Conservation (phyloP, 2,113 vertebrate genomes). For the Poecilia latipinna region DNA sequence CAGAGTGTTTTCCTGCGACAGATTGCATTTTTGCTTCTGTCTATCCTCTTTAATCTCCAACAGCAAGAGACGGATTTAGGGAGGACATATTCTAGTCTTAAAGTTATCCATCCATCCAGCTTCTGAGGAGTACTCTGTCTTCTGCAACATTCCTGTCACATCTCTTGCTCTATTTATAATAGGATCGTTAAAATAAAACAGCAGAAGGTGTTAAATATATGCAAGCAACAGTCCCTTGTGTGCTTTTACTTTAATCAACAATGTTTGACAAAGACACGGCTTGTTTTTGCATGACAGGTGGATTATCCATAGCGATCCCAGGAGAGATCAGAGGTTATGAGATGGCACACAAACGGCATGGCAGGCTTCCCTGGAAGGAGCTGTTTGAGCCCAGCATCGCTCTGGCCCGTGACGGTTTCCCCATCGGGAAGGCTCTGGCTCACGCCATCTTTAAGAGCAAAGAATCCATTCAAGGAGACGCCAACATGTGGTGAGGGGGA, state of each 20-base stretch:
- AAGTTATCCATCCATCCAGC: not conserved
- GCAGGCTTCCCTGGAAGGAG: constrained; percentile 89
- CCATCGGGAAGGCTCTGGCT: constrained; percentile 86
- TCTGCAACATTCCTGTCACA: not conserved
- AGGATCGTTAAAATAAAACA: not conserved
- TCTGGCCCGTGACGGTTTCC: constrained; percentile 89
- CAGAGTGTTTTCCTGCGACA: constrained; percentile 61
- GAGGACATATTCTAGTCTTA: constrained; percentile 8
- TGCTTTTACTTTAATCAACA: not conserved
- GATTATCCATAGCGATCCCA: constrained; percentile 91
- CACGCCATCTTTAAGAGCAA: constrained; percentile 79
- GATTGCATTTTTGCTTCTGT: constrained; percentile 4
- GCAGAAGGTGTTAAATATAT: not conserved
- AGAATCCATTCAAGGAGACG: constrained; percentile 77
- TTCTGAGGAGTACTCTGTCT: not conserved
- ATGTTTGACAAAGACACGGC: not conserved
- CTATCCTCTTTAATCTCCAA: constrained; percentile 3
- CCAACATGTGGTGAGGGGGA: constrained; percentile 85
- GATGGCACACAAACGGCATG: constrained; percentile 90
- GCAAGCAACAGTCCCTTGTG: too few species aligned
- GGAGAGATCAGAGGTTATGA: constrained; percentile 95
- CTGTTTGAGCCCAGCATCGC: constrained; percentile 92
- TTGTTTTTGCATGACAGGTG: constrained; percentile 80
- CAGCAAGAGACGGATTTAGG: constrained; percentile 23
- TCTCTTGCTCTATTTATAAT: not conserved